Conservation (phyloP, 2,888 invertebrate species). For the Ophion ellenae region DNA sequence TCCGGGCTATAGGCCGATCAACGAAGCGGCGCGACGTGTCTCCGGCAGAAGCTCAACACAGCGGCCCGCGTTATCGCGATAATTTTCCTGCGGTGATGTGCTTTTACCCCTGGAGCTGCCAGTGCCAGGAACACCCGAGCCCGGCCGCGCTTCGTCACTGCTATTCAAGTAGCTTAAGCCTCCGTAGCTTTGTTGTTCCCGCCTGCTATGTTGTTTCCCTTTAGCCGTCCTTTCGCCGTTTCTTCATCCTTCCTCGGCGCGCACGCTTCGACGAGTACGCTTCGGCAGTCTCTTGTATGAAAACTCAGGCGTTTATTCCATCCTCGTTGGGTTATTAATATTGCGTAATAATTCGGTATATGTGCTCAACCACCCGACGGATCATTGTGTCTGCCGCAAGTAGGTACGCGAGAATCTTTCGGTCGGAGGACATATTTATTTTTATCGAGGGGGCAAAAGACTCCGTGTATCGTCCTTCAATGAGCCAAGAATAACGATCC, state of each 20-base stretch:
- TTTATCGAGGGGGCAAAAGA: conserved; percentile 5
- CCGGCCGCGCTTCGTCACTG: conserved; percentile 1
- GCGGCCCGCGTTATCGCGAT: conserved; percentile 27
- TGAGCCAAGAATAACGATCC: conserved; percentile 25
- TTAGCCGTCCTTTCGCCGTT: conserved; percentile 6
- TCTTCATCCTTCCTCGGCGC: conserved; percentile 10
- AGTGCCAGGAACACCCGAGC: conserved; percentile 21
- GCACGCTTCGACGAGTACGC: conserved; percentile 5
- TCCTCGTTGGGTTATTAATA: conserved; percentile 34
- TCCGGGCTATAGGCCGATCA: conserved; percentile 10
- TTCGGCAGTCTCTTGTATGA: not conserved
- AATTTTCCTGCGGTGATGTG: conserved; percentile 50
- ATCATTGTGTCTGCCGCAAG: not conserved
- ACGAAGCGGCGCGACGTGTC: not conserved
- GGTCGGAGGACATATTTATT: not conserved
- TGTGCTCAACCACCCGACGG: not conserved
- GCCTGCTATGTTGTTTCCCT: conserved; percentile 29
- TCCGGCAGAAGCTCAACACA: conserved; percentile 29
- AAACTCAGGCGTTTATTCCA: conserved; percentile 4
- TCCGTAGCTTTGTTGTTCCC: conserved; percentile 13
- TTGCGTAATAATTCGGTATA: conserved; percentile 15
- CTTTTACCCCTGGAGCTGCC: conserved; percentile 44
- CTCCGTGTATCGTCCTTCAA: not conserved
- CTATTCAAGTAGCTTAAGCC: conserved; percentile 34
- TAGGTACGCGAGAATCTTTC: not conserved